Conservation (phyloP, 1,140 invertebrate species). For the Listronotus oregonensis region DNA sequence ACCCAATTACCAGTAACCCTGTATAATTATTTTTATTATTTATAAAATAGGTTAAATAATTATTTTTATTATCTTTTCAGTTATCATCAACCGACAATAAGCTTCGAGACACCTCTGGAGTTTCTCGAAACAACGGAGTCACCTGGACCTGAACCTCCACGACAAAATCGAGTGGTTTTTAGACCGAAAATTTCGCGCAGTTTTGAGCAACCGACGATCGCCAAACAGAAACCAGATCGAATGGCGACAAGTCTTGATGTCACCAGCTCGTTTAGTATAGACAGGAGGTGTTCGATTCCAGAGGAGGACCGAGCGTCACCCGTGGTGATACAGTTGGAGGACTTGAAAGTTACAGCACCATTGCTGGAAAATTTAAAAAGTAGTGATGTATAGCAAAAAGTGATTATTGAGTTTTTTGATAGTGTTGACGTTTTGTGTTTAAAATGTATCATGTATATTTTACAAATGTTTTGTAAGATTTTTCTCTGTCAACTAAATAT, state of each 20-base stretch:
- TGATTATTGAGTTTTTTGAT: too few relatives aligned
- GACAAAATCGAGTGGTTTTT: conserved; percentile 8
- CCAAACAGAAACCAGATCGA: conserved; percentile 40
- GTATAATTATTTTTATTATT: too few relatives aligned
- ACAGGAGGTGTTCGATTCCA: conserved; percentile 42
- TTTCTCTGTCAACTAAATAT: too few relatives aligned
- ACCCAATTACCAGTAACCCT: too few relatives aligned
- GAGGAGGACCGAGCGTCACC: conserved; percentile 43
- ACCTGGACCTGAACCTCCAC: conserved; percentile 17
- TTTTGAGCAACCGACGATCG: conserved; percentile 45
- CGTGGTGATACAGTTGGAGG: conserved; percentile 46
- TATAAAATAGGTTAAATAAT: too few relatives aligned
- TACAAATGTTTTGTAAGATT: too few relatives aligned
- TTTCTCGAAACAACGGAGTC: conserved; percentile 27
- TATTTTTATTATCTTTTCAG: too few relatives aligned
- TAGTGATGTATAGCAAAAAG: too few relatives aligned
- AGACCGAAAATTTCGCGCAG: conserved; percentile 47
- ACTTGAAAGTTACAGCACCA: conserved; percentile 47
- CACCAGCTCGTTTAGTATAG: conserved; percentile 39
- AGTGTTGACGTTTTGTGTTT: too few relatives aligned
- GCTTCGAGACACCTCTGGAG: conserved; percentile 45
- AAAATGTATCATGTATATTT: too few relatives aligned
- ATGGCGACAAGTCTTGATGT: conserved; percentile 51
- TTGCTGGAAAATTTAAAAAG: conserved; percentile 45
- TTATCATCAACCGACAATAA: conserved; percentile 48